A percentile compares a stretch with the other conserved stretches of the same genome.
phyloP scores from a whole-genome alignment of 2,888 invertebrate species.

The Dicyrtomina minuta region DNA sequence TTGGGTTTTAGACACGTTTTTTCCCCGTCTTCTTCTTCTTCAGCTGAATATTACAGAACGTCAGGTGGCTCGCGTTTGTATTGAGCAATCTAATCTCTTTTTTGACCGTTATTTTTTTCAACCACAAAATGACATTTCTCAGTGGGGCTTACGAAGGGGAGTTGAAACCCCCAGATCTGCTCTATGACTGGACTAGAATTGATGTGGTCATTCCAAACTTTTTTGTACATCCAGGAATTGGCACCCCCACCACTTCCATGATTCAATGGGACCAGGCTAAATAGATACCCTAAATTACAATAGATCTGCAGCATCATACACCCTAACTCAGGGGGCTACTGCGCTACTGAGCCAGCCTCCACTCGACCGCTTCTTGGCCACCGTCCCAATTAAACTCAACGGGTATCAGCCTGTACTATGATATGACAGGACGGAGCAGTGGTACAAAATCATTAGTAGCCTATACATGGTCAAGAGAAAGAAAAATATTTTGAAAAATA shows the following conservation, averaged over 20 bases:
- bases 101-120: conserved; percentile 36
- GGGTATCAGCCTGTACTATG: too few species aligned
- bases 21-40: neutral
- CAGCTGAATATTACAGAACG: conserved; percentile 31
- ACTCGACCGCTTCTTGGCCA: conserved; percentile 8
- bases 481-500: too few species aligned
- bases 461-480: too few species aligned
- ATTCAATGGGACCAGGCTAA: conserved; percentile 9
- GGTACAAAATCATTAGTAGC: too few species aligned
- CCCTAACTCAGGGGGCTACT: too few species aligned
- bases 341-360: too few species aligned
- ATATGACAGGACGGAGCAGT: too few species aligned
- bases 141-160: conserved; percentile 25
- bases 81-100: conserved; percentile 32
- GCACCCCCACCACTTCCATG: conserved; percentile 21
- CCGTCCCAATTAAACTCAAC: conserved; percentile 18
- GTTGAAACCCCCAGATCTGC: conserved; percentile 16
- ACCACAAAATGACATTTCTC: conserved; percentile 35
- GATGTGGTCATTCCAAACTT: conserved; percentile 26
- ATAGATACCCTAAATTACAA: conserved; percentile 21
- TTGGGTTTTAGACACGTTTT: conserved; percentile 20
- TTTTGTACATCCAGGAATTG: conserved; percentile 16
- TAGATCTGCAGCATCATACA: conserved; percentile 20
- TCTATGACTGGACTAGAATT: conserved; percentile 18
- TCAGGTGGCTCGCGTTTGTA: conserved; percentile 34